Evolutionary conservation across 2,797 vertebrate species (phyloP), one percentile per base, ranked within the genome.

Genomic region (Apogon talboti): DNA sequence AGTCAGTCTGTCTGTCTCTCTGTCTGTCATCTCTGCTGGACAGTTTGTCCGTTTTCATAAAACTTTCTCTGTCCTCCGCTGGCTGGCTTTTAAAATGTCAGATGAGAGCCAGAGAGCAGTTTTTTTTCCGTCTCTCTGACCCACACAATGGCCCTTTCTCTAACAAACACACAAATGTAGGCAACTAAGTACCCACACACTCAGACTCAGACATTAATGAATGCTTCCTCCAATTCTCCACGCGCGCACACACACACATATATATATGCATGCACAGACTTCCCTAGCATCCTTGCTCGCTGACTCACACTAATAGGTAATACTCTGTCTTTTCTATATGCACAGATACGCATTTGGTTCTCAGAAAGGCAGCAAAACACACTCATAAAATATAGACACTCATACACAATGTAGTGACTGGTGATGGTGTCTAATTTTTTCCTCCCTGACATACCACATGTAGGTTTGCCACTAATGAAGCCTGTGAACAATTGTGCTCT

Each of bases 81-180:
- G 71, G 54, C 78, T 75, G 64, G 71, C 67, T 89, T 87, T 89
- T 87, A 68, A 92, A 93, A 93, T 93, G 91, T 91, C 92, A 93
- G 73, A 89, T 54, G 58, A 78, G 82, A 91, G 66, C 72, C 66
- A 66, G 67, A 72, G 71, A 66, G 79, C 47, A 45, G 19, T 21
- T 75, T 76, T 11, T 35, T 52, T 64, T 12, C 5, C 5, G 15
- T 35, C 12, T 1, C 16, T 72, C 48, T 58, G 47, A 79, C 57
- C 4, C 57, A 43, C 57, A 74, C 77, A 76, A 50, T 71, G 54
- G 73, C 53, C 52, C 28, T 65, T 52, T 71, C 44, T 80, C 59
- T 66, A 51, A 62, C 46, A 57, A 65, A 68, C 71, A 62, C 71
- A 66, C 55, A 76, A 68, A 76, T 45, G 18, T n/a, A 52, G 4